Base-by-base conservation (phyloP, 1,140 invertebrate species). In the Drosophila nasuta region DNA sequence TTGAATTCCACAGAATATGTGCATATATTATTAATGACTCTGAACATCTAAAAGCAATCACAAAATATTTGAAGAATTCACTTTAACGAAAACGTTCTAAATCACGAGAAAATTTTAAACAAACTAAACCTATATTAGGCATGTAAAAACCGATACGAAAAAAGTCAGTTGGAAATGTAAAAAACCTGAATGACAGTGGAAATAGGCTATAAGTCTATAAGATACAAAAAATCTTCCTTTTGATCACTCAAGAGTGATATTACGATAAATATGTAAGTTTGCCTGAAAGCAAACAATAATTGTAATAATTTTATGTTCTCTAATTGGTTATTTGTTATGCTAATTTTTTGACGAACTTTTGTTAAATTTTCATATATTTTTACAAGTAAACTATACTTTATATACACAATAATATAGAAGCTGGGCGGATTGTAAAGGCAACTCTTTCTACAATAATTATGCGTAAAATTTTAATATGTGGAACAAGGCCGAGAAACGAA, bases 401-500 rank as follows among this genome's bases (percentile, higher is more conserved):
- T 25, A 25, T 25, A 25, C 20, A 25, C 3, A 69, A 75, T 69
- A 81, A n/a, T 25, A 45, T n/a, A 17, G 30, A 4, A 13, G 6
- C 20, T 51, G 46, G 6, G 30, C 7, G 28, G 30, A 3, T 10
- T 43, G 30, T 33, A 20, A 49, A 5, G 38, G 76, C 52, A 46
- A 69, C 38, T 63, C 65, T 48, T 59, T 46, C 20, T n/a, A n/a
- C n/a, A n/a, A n/a, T 66, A 85, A 73, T 85, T 33, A 25, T 54
- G 52, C 74, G 69, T 74, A 48, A 73, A 73, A 77, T 67, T 51
- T 54, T 66, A 49, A 58, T 66, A 64, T 79, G 73, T 59, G 45
- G 60, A 75, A 59, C 73, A 38, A 64, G 41, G 15, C 4, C 49
- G 49, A 70, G 51, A 70, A 75, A 70, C 46, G 7, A 46, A 79